phyloP scores from a whole-genome alignment of 2,888 invertebrate genomes.

The Cinara cedri region DNA sequence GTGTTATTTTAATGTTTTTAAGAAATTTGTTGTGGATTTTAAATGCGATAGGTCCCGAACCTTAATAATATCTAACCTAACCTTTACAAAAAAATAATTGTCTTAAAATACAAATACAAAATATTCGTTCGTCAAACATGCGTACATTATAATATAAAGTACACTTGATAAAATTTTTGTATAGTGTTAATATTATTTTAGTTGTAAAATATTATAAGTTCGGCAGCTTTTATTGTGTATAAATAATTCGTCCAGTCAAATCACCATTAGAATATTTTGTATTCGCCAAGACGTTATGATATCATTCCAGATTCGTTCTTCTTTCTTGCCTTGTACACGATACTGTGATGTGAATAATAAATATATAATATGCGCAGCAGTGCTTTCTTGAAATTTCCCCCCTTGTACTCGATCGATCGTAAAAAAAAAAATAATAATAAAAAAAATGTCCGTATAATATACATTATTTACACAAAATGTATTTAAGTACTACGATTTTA shows the following conservation, averaged over 20 bases:
- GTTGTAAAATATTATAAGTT: not conserved
- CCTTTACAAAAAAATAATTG: too few species aligned
- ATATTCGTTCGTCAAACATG: too few species aligned
- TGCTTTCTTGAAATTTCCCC: not conserved
- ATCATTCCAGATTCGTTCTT: not conserved
- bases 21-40: too few species aligned
- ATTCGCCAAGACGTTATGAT: constrained; percentile 14
- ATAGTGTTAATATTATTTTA: not conserved
- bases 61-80: too few species aligned
- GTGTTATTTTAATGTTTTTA: too few species aligned
- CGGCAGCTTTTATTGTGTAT: not conserved
- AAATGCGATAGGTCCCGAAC: too few species aligned
- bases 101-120: too few species aligned
- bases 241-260: constrained; percentile 12
- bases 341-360: constrained; percentile 3
- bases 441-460: too few species aligned
- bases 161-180: constrained; percentile 23
- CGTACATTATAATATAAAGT: too few species aligned
- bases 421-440: not conserved
- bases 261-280: not conserved
- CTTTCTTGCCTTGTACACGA: not conserved
- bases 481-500: too few species aligned
- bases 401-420: not conserved
- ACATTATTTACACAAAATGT: too few species aligned
- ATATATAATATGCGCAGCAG: not conserved